Conservation (phyloP, 2,797 vertebrate genomes). For the Lepus oiostolus region DNA sequence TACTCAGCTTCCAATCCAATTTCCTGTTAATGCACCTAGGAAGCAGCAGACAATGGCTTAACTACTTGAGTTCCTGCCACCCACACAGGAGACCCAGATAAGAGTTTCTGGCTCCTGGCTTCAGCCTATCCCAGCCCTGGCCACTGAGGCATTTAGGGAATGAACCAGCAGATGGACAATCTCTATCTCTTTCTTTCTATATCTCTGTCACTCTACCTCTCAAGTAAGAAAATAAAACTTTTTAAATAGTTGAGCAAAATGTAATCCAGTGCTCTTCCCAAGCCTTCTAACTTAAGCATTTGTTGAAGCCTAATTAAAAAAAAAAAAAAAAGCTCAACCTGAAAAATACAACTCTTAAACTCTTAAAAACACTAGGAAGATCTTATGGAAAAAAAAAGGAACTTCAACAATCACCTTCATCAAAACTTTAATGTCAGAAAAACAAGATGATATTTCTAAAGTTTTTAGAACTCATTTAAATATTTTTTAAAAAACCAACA, state of each 20-base stretch:
- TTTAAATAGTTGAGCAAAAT: not conserved
- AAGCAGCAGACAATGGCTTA: too few relatives aligned
- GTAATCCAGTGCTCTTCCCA: not conserved
- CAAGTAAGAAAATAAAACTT: too few relatives aligned
- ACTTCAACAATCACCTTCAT: slow-evolving; percentile 18
- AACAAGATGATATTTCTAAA: not conserved
- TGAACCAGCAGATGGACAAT: too few relatives aligned
- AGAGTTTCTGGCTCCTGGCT: too few relatives aligned
- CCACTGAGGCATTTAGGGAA: too few relatives aligned
- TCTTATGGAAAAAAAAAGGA: not conserved
- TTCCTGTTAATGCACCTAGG: too few relatives aligned
- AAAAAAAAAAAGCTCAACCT: not conserved
- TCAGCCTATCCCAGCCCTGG: too few relatives aligned
- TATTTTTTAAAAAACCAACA: not conserved
- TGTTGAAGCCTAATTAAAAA: slow-evolving; percentile 31
- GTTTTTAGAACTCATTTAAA: slow-evolving; percentile 17
- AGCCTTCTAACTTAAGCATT: slow-evolving; percentile 1
- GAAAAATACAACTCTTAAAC: not conserved
- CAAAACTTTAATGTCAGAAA: not conserved
- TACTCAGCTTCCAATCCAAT: too few relatives aligned
- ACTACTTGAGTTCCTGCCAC: too few relatives aligned
- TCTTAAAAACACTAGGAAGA: not conserved
- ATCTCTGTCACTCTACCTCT: too few relatives aligned
- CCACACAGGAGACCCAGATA: too few relatives aligned
- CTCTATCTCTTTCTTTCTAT: too few relatives aligned